These are phyloP conservation scores for Iphiclides podalirius DNA, from an alignment of 2,888 invertebrate species.

Conservation along the genomic window DNA sequence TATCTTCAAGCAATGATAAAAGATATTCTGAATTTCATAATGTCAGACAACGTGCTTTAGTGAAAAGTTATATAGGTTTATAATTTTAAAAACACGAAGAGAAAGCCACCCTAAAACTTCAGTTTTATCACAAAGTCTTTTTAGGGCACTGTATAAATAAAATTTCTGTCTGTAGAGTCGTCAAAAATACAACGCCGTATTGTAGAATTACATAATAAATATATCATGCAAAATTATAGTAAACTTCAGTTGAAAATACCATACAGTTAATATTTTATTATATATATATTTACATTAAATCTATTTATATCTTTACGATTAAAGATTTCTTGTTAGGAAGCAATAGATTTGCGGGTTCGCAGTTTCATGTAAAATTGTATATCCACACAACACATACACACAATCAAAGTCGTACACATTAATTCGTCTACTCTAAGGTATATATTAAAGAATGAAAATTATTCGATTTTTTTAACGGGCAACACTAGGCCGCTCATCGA, in stretches of 20 bases:
- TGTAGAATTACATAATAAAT: no score
- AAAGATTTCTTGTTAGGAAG: constrained; percentile 16
- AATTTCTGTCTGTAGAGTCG: no score
- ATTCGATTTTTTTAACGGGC: constrained; percentile 35
- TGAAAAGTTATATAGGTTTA: neutral
- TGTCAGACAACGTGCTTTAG: neutral
- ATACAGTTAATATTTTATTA: no score
- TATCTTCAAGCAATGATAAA: neutral
- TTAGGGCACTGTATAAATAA: no score
- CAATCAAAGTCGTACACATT: neutral
- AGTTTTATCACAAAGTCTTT: no score
- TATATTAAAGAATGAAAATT: constrained; percentile 17
- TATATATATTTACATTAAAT: constrained; percentile 20
- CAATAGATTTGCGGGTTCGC: neutral
- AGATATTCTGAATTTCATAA: neutral
- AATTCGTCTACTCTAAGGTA: neutral
- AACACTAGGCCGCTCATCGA: constrained; percentile 24
- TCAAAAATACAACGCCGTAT: no score
- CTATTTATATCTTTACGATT: constrained; percentile 2
- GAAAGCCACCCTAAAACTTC: no score
- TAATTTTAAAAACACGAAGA: no score
- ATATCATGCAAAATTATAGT: no score
- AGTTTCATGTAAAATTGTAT: constrained; percentile 3
- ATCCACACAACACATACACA: constrained; percentile 2
- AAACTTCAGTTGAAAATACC: no score